Percentiles rank a stretch among this genome's conserved stretches.
Conservation (phyloP, 2,797 vertebrate species). For the Spatula versicolor region DNA sequence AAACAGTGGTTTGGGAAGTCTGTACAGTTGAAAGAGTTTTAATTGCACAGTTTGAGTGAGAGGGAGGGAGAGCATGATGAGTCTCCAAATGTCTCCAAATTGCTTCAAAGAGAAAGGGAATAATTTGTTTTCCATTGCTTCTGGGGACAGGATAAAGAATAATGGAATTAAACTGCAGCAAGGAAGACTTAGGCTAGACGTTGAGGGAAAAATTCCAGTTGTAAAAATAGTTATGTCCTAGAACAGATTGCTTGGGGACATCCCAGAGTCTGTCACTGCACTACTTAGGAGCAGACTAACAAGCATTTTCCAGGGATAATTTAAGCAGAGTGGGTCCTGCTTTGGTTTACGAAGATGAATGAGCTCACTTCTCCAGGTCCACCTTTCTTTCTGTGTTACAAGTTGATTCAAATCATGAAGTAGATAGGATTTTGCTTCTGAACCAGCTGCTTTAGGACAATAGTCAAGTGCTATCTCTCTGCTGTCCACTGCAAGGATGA, state of each 20-base stretch:
- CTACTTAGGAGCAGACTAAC: not conserved
- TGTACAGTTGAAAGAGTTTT: not conserved
- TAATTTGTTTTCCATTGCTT: slow-evolving; percentile 30
- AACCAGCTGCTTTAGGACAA: not conserved
- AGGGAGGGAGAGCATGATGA: accelerated
- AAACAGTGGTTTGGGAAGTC: not conserved
- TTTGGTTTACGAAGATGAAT: not conserved
- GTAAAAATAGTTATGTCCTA: not conserved
- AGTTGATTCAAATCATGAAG: not conserved
- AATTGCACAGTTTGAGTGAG: not conserved
- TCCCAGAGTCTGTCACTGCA: not conserved
- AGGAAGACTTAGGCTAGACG: not conserved
- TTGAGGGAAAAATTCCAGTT: not conserved
- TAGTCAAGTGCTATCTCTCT: not conserved
- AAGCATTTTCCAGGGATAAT: not conserved
- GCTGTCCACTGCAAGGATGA: not conserved
- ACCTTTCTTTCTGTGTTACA: not conserved
- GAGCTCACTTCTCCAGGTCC: not conserved
- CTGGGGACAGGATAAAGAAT: slow-evolving; percentile 9
- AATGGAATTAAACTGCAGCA: not conserved
- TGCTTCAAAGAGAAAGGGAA: not conserved
- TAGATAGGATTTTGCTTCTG: not conserved
- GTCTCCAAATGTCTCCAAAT: not conserved
- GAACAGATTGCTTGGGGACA: not conserved
- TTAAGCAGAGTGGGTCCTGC: not conserved